Evolutionary conservation across 2,888 invertebrate species (phyloP).

Genomic region (Dascillus cervinus): DNA sequence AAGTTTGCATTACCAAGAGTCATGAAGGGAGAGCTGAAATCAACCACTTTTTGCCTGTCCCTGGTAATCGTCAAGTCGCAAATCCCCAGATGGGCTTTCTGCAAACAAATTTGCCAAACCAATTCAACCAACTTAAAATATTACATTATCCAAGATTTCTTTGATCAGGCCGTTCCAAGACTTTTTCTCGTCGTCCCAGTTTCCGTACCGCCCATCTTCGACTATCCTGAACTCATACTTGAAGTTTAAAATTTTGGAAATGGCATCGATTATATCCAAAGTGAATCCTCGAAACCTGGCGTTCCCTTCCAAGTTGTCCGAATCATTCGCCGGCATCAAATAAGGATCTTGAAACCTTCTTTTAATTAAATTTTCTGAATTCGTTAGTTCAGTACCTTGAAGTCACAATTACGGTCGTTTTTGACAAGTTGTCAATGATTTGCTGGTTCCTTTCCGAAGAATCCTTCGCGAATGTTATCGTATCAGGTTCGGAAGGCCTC

Average conservation of each 20-base stretch:
- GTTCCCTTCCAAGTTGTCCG: conserved; percentile 63
- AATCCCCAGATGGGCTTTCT: conserved; percentile 92
- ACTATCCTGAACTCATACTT: conserved; percentile 64
- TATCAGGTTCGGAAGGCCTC: conserved; percentile 27
- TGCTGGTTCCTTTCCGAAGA: conserved; percentile 39
- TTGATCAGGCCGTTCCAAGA: conserved; percentile 73
- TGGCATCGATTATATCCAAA: conserved; percentile 77
- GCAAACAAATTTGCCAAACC: no score
- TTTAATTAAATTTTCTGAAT: neutral
- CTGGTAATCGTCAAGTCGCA: conserved; percentile 95
- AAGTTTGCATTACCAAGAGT: conserved; percentile 57
- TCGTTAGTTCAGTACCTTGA: conserved; percentile 32
- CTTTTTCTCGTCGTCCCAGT: conserved; percentile 57
- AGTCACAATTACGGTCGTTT: conserved; percentile 43
- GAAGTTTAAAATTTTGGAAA: conserved; percentile 52
- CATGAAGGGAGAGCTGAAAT: conserved; percentile 97
- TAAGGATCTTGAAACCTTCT: conserved; percentile 61
- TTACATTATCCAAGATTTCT: conserved; percentile 66
- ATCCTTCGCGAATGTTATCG: neutral
- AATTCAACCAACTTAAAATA: neutral
- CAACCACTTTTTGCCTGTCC: conserved; percentile 75
- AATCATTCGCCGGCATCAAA: conserved; percentile 48
- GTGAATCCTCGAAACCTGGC: conserved; percentile 82
- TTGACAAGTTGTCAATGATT: conserved; percentile 45
- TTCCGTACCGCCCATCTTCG: conserved; percentile 61